Conservation (phyloP, 2,113 vertebrate genomes). For the Rhegmatorhina hoffmannsi region DNA sequence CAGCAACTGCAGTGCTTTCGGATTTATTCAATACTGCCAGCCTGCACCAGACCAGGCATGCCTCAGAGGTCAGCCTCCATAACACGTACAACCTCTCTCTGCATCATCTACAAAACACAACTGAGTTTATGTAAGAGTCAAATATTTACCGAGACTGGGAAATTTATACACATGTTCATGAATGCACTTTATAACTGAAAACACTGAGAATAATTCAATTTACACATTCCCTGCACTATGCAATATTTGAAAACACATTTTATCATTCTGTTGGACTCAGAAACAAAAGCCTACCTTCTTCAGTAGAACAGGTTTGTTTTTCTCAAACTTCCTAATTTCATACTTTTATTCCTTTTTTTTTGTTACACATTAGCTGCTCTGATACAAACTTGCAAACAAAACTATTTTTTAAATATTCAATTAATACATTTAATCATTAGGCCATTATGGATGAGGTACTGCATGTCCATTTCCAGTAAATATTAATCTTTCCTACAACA, state of each 20-base stretch:
- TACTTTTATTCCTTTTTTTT: not conserved
- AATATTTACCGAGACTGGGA: not conserved
- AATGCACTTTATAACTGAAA: not conserved
- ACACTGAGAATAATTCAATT: not conserved
- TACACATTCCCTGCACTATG: not conserved
- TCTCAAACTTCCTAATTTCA: not conserved
- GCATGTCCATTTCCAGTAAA: not conserved
- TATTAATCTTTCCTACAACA: not conserved
- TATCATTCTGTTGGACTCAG: not conserved
- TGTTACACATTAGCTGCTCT: not conserved
- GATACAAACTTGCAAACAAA: not conserved
- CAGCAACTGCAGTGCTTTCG: not conserved
- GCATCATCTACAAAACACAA: not conserved
- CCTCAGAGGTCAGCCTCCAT: not conserved
- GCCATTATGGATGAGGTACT: not conserved
- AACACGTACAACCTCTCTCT: not conserved
- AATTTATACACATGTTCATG: not conserved
- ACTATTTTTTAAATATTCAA: not conserved
- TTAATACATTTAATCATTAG: not conserved
- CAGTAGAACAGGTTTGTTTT: not conserved
- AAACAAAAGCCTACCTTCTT: not conserved
- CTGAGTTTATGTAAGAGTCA: not conserved
- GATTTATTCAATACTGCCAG: not conserved
- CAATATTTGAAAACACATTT: not conserved
- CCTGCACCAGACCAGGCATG: not conserved